Percentiles rank a stretch among this genome's conserved stretches.
These are phyloP conservation scores for Clinocottus analis DNA, from an alignment of 2,113 vertebrate genomes.

Conservation along the genomic window DNA sequence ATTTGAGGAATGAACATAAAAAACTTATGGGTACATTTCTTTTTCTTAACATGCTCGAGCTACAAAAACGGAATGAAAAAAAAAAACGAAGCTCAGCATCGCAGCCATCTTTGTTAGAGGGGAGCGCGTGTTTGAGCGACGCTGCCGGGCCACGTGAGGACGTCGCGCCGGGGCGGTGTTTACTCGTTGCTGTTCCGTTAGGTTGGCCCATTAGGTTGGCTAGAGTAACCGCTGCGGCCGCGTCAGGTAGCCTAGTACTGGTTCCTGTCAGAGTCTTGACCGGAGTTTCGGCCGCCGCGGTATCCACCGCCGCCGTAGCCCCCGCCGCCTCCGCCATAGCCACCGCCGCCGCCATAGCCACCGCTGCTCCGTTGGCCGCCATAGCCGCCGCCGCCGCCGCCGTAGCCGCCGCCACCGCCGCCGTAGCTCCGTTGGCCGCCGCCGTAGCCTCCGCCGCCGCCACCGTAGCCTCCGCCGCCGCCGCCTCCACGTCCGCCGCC, in stretches of 20 bases:
- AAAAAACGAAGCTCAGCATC: neutral
- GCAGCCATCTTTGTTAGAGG: neutral
- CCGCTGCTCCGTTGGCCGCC: too few relatives aligned
- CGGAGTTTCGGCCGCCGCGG: too few relatives aligned
- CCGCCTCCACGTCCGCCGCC: neutral
- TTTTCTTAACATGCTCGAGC: neutral
- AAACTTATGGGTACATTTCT: neutral
- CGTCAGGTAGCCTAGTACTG: too few relatives aligned
- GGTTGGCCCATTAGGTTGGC: neutral
- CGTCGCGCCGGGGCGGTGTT: neutral
- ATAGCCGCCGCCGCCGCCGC: too few relatives aligned
- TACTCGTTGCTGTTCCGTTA: neutral
- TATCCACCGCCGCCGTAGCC: neutral
- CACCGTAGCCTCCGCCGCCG: too few relatives aligned
- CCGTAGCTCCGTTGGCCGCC: too few relatives aligned
- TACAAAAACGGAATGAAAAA: neutral
- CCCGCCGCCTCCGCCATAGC: neutral
- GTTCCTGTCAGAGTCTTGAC: too few relatives aligned
- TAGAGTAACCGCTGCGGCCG: too few relatives aligned
- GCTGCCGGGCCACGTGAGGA: neutral
- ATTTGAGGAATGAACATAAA: neutral
- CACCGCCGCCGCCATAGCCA: too few relatives aligned
- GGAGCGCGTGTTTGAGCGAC: neutral
- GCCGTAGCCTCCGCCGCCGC: too few relatives aligned
- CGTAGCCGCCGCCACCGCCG: too few relatives aligned